These are phyloP conservation scores for Alligator mississippiensis DNA, from an alignment of 2,113 vertebrate species.

Conservation along the genomic window DNA sequence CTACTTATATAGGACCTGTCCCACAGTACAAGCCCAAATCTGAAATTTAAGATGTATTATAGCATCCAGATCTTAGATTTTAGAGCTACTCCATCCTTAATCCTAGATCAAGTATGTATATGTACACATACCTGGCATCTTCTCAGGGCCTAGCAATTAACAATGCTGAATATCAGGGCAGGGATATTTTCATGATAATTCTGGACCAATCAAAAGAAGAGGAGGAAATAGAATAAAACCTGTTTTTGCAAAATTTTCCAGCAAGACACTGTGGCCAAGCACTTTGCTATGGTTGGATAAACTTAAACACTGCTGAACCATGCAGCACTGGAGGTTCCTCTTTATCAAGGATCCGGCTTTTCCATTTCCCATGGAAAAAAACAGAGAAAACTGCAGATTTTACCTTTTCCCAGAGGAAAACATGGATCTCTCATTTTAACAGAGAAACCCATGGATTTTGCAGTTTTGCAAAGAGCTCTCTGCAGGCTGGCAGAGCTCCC, in stretches of 20 bases:
- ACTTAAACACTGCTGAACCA: neutral
- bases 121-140: neutral
- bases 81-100: neutral
- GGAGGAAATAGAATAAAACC: neutral
- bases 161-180: neutral
- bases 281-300: neutral
- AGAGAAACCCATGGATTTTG: no score
- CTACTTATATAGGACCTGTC: neutral
- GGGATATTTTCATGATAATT: neutral
- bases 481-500: no score
- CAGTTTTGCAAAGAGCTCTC: no score
- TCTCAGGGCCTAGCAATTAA: neutral
- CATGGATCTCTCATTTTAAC: no score
- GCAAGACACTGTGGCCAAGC: neutral
- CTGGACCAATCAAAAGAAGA: rapidly evolving
- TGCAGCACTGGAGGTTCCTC: neutral
- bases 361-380: no score
- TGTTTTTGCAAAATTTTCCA: neutral
- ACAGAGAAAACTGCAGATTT: no score
- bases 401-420: no score
- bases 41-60: neutral
- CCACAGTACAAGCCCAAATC: neutral
- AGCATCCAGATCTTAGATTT: neutral
- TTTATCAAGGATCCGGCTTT: no score
- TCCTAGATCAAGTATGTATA: neutral